Conservation (phyloP, 2,797 vertebrate genomes). For the Bradypus variegatus region DNA sequence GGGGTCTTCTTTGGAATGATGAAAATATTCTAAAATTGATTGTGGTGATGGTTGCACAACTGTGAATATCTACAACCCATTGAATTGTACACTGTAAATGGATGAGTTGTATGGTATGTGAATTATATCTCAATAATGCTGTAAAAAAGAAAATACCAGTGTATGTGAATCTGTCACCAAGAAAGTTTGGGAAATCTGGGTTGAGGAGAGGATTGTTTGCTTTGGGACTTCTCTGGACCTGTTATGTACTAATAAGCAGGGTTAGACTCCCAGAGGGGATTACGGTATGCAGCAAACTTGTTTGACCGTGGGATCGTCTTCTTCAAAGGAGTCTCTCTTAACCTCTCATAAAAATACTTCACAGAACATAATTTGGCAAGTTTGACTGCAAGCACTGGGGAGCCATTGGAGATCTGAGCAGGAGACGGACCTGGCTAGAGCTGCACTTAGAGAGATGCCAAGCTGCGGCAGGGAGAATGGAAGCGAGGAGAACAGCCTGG, state of each 20-base stretch:
- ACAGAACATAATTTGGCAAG: not conserved
- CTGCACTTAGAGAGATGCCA: not conserved
- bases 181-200: not conserved
- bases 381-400: not conserved
- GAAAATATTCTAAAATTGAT: not conserved
- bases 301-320: not conserved
- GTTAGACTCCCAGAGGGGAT: not conserved
- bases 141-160: not conserved
- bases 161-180: not conserved
- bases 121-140: not conserved
- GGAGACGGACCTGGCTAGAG: not conserved
- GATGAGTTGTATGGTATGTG: not conserved
- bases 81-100: not conserved
- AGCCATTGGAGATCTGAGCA: not conserved
- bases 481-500: not conserved
- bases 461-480: not conserved
- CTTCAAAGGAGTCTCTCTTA: not conserved
- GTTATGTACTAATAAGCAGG: not conserved
- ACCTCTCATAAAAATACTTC: not conserved
- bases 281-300: not conserved
- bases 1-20: not conserved
- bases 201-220: not conserved
- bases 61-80: not conserved
- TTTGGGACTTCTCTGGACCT: not conserved
- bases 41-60: not conserved